Evolutionary conservation across 2,888 invertebrate genomes (phyloP).

Genomic region (Lasioglossum vierecki): DNA sequence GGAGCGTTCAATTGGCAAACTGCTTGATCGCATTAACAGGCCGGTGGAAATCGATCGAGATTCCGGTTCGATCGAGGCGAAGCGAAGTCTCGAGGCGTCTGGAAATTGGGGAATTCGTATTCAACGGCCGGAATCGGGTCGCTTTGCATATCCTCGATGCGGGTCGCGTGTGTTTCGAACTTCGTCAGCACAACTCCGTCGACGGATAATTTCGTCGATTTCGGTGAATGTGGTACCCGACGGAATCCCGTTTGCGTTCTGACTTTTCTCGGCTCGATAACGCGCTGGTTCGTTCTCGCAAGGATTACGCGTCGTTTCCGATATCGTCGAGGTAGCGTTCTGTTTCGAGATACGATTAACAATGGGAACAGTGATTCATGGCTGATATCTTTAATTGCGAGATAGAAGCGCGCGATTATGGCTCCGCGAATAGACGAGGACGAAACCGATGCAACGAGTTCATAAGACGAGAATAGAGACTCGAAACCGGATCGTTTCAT

Average conservation of each 20-base stretch:
- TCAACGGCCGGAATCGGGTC: constrained; percentile 45
- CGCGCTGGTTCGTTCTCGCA: neutral
- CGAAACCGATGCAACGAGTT: neutral
- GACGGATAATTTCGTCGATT: constrained; percentile 13
- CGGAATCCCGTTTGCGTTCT: constrained; percentile 3
- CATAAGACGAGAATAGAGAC: neutral
- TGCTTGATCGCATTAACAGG: constrained; percentile 70
- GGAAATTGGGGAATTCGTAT: constrained; percentile 54
- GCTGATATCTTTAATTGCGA: constrained; percentile 9
- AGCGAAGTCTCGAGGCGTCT: constrained; percentile 29
- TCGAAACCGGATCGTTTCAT: constrained; percentile 13
- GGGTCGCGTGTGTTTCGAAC: constrained; percentile 26
- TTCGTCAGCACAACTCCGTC: constrained; percentile 24
- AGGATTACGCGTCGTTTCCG: neutral
- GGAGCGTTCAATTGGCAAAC: constrained; percentile 73
- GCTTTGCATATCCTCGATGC: constrained; percentile 52
- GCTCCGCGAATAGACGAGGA: neutral
- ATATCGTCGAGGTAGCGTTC: neutral
- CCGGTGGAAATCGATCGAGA: neutral
- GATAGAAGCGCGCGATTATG: neutral
- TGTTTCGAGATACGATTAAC: neutral
- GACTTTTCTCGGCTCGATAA: neutral
- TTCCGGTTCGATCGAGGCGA: constrained; percentile 35
- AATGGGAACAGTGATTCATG: constrained; percentile 18
- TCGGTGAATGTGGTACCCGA: constrained; percentile 8